phyloP scores from a whole-genome alignment of 2,888 invertebrate species.

The Macrophya alboannulata region DNA sequence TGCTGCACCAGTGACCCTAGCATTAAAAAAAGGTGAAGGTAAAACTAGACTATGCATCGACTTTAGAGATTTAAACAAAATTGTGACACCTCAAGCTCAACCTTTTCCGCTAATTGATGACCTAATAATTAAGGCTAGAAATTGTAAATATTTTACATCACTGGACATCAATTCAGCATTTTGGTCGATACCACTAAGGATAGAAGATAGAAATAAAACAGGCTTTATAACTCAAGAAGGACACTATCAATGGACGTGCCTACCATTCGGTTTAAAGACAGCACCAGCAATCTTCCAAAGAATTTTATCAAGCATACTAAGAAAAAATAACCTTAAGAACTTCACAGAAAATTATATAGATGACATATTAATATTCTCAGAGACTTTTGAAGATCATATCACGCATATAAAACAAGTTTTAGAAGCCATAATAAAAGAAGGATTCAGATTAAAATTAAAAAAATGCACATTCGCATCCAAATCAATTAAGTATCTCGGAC shows the following conservation, averaged over 20 bases:
- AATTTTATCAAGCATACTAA: slow-evolving; percentile 59
- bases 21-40: slow-evolving; percentile 65
- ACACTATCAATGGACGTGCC: slow-evolving; percentile 59
- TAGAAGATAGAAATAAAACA: slow-evolving; percentile 58
- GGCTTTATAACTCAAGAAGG: slow-evolving; percentile 69
- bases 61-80: slow-evolving; percentile 67
- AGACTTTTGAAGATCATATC: slow-evolving; percentile 59
- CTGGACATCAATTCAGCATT: slow-evolving; percentile 56
- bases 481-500: slow-evolving; percentile 58
- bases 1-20: slow-evolving; percentile 64
- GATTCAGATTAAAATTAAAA: slow-evolving; percentile 60
- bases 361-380: slow-evolving; percentile 60
- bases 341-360: slow-evolving; percentile 62
- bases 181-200: slow-evolving; percentile 57
- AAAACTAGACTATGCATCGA: slow-evolving; percentile 67
- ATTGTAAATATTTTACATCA: slow-evolving; percentile 72
- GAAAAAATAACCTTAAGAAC: slow-evolving; percentile 54
- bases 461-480: slow-evolving; percentile 56
- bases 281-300: slow-evolving; percentile 62
- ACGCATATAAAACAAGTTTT: slow-evolving; percentile 57
- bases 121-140: slow-evolving; percentile 68
- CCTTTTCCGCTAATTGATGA: slow-evolving; percentile 73
- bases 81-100: slow-evolving; percentile 70
- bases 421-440: slow-evolving; percentile 60
- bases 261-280: slow-evolving; percentile 60